Evolutionary conservation across 2,113 vertebrate species (phyloP).

Genomic region (Myiozetetes cayanensis): DNA sequence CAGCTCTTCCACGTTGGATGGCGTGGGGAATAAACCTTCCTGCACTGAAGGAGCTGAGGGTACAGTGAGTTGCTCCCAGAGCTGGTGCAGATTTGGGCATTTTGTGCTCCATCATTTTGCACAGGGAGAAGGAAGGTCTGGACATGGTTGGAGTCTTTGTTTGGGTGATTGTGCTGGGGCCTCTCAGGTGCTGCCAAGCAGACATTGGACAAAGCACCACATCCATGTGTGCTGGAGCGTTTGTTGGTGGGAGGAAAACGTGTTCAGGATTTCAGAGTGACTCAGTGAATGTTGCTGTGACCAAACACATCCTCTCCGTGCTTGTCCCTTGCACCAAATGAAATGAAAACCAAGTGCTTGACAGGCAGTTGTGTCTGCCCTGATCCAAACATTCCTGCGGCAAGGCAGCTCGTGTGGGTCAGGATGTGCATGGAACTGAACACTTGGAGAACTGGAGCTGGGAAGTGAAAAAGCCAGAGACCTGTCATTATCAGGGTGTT

Average conservation of each 20-base stretch:
- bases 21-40: background rate
- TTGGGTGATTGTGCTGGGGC: background rate
- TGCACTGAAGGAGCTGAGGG: background rate
- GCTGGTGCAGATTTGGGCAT: background rate
- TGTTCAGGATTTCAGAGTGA: background rate
- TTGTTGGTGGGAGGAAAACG: background rate
- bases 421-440: background rate
- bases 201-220: background rate
- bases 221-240: background rate
- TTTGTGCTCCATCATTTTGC: background rate
- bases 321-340: background rate
- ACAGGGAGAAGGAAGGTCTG: background rate
- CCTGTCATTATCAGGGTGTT: background rate
- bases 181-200: background rate
- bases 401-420: background rate
- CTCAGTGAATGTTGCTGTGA: background rate
- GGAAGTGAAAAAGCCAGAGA: background rate
- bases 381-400: background rate
- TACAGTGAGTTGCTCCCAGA: background rate
- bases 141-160: background rate
- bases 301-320: background rate
- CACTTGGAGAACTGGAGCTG: background rate
- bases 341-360: background rate
- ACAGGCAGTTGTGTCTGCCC: background rate
- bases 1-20: constrained; percentile 1